These are phyloP conservation scores for Lepeophtheirus nordmannii DNA, from an alignment of 2,888 invertebrate species.

Conservation along the genomic window DNA sequence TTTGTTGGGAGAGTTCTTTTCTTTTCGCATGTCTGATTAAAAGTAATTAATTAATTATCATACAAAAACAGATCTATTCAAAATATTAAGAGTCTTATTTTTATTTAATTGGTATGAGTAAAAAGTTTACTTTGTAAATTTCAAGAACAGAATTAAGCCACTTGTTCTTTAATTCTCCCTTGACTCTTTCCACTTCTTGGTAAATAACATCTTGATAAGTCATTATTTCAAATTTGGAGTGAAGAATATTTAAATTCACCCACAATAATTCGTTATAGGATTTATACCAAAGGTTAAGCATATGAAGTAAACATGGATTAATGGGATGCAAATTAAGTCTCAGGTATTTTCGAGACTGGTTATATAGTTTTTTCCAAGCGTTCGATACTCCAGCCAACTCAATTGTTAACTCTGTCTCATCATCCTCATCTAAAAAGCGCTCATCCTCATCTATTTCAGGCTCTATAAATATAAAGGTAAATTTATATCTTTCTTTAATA, in stretches of 20 bases:
- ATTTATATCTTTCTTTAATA: background rate
- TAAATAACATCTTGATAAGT: constrained; percentile 21
- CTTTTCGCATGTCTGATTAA: constrained; percentile 6
- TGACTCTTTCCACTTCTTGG: constrained; percentile 22
- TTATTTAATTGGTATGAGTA: background rate
- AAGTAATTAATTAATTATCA: too few species aligned
- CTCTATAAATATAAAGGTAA: background rate
- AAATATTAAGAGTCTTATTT: background rate
- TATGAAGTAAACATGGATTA: constrained; percentile 63
- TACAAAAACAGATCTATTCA: background rate
- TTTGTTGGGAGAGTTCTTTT: constrained; percentile 7
- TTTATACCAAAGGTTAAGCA: constrained; percentile 40
- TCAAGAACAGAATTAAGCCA: constrained; percentile 18
- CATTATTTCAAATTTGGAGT: constrained; percentile 19
- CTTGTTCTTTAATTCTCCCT: constrained; percentile 15
- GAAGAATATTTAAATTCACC: constrained; percentile 8
- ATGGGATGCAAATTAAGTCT: constrained; percentile 51
- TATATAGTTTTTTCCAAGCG: constrained; percentile 47
- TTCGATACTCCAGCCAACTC: constrained; percentile 48
- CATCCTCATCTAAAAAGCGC: constrained; percentile 33
- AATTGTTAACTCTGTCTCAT: constrained; percentile 40
- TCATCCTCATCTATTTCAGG: constrained; percentile 25
- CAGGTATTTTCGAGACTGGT: constrained; percentile 39
- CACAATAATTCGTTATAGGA: constrained; percentile 15
- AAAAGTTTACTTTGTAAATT: constrained; percentile 10